Percentiles rank a stretch among this genome's conserved stretches.
Conservation (phyloP, 2,888 invertebrate species). For the Diaphora mendica region DNA sequence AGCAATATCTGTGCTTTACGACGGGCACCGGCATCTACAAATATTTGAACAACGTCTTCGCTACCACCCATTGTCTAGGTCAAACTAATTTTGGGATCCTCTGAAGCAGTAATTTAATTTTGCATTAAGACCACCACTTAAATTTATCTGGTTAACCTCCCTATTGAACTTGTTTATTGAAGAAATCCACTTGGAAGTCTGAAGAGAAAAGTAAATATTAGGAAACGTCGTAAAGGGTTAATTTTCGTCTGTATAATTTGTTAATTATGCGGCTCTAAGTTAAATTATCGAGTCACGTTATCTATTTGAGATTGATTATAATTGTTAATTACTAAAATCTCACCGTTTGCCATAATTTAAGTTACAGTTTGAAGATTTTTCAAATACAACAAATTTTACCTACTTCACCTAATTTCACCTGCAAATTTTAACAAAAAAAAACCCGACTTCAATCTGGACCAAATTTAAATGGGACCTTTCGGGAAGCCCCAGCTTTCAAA, state of each 20-base stretch:
- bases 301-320: not conserved
- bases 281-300: not conserved
- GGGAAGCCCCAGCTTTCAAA: no score
- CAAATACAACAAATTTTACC: no score
- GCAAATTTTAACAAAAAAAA: no score
- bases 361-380: no score
- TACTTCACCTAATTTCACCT: no score
- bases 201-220: slow-evolving; percentile 33
- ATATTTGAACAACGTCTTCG: slow-evolving; percentile 77
- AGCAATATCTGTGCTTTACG: slow-evolving; percentile 83
- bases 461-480: no score
- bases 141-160: slow-evolving; percentile 66
- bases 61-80: slow-evolving; percentile 79
- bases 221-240: not conserved
- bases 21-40: slow-evolving; percentile 74
- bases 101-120: slow-evolving; percentile 78
- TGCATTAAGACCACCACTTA: slow-evolving; percentile 72
- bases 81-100: slow-evolving; percentile 80
- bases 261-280: not conserved
- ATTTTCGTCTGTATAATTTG: not conserved
- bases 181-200: slow-evolving; percentile 30
- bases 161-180: slow-evolving; percentile 65
- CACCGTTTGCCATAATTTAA: not conserved
- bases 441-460: no score
- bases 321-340: not conserved